A percentile compares a stretch with the other conserved stretches of the same genome.
These are phyloP conservation scores for Catagonus wagneri DNA, from an alignment of 2,113 vertebrate species.

Conservation along the genomic window DNA sequence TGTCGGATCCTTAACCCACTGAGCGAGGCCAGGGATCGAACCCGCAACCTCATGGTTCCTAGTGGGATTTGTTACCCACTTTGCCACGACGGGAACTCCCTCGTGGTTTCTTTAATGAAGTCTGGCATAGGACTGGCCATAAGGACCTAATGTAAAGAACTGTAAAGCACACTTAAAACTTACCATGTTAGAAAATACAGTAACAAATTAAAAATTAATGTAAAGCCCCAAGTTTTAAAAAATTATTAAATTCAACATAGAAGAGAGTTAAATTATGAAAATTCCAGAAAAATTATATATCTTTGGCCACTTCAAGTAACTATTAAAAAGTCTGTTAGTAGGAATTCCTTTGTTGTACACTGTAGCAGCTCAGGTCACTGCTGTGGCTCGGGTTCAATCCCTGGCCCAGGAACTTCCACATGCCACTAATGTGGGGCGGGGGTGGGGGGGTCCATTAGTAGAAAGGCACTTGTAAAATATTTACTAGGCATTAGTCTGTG, in stretches of 20 bases:
- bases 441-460: too few species aligned
- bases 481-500: background rate
- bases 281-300: background rate
- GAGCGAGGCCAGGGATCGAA: too few species aligned
- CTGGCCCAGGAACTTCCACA: too few species aligned
- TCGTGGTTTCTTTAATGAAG: conserved; percentile 21
- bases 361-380: too few species aligned
- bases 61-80: too few species aligned
- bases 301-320: background rate
- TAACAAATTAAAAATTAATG: conserved; percentile 27
- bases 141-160: background rate
- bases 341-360: too few species aligned
- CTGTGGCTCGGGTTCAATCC: too few species aligned
- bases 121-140: background rate
- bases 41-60: too few species aligned
- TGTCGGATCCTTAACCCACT: too few species aligned
- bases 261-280: background rate
- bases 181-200: background rate
- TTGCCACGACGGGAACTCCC: too few species aligned
- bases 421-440: too few species aligned
- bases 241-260: background rate
- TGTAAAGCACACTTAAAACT: background rate
- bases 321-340: background rate
- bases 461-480: background rate
- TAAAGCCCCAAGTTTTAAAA: conserved; percentile 26